Conservation (phyloP, 1,140 invertebrate genomes). For the Drosophila malerkotliana region DNA sequence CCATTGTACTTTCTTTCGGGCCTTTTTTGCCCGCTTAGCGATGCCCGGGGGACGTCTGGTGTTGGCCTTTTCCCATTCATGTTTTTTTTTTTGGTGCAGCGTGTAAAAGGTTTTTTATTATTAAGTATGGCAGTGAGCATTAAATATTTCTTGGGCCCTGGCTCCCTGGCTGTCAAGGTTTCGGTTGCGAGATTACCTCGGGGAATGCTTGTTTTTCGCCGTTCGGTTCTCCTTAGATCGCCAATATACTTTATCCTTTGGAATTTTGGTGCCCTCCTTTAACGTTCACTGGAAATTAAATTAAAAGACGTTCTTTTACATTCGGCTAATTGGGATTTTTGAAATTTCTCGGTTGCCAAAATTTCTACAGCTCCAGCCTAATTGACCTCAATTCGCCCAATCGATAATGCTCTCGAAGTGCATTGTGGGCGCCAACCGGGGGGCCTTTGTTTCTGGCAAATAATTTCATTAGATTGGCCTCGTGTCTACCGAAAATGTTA, state of each 20-base stretch:
- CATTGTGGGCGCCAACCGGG: conserved; percentile 9
- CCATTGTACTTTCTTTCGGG: conserved; percentile 36
- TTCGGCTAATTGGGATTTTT: conserved; percentile 26
- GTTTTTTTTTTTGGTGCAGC: conserved; percentile 42
- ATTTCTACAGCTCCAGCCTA: conserved; percentile 39
- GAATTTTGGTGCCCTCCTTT: background rate
- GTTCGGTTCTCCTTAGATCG: background rate
- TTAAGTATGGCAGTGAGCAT: conserved; percentile 55
- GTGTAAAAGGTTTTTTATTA: conserved; percentile 56
- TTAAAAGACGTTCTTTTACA: conserved; percentile 22
- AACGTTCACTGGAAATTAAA: conserved; percentile 19
- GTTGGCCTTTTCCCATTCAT: conserved; percentile 37
- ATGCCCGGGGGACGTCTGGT: conserved; percentile 43
- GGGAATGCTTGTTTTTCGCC: conserved; percentile 12
- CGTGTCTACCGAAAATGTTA: conserved; percentile 49
- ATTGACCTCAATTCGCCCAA: conserved; percentile 68
- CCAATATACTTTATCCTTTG: background rate
- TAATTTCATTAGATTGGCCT: conserved; percentile 63
- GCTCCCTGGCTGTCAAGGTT: conserved; percentile 32
- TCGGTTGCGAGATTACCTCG: conserved; percentile 30
- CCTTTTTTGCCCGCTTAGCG: conserved; percentile 19
- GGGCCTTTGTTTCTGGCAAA: conserved; percentile 43
- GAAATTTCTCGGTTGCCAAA: conserved; percentile 46
- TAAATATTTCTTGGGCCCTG: conserved; percentile 25
- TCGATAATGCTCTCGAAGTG: conserved; percentile 60